Percentiles rank a stretch among this genome's conserved stretches.
These are phyloP conservation scores for Protosalanx chinensis DNA, from an alignment of 2,797 vertebrate species.

Conservation along the genomic window DNA sequence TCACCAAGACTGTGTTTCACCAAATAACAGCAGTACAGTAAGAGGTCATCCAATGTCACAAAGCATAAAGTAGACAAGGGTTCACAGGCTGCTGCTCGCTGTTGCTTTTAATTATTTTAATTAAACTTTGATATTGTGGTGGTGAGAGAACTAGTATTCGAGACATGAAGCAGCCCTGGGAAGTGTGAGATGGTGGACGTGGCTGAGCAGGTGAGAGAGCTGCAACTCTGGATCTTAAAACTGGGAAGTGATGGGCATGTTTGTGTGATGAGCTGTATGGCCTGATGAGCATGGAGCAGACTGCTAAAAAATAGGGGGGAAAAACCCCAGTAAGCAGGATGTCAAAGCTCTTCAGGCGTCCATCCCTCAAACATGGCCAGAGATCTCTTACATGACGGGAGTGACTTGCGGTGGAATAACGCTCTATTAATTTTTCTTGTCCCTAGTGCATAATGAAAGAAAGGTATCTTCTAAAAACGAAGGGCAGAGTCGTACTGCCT, in stretches of 20 bases:
- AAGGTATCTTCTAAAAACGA: conserved; percentile 85
- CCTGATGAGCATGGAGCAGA: conserved; percentile 73
- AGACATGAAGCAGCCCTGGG: conserved; percentile 73
- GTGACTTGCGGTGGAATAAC: conserved; percentile 81
- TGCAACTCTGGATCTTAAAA: conserved; percentile 55
- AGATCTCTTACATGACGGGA: conserved; percentile 52
- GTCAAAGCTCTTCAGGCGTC: conserved; percentile 79
- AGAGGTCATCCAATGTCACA: conserved; percentile 93
- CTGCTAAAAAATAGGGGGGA: conserved; percentile 61
- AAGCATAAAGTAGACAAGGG: conserved; percentile 84
- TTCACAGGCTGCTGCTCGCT: conserved; percentile 97
- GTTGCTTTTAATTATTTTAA: conserved; percentile 98
- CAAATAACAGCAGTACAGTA: conserved; percentile 70
- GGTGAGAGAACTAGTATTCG: conserved; percentile 74
- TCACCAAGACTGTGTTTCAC: conserved; percentile 54
- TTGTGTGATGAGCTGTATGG: conserved; percentile 74
- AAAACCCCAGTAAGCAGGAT: conserved; percentile 67
- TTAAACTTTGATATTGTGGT: conserved; percentile 90
- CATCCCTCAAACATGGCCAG: conserved; percentile 75
- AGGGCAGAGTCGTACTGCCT: conserved; percentile 75
- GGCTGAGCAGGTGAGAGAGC: conserved; percentile 66
- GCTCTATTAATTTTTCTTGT: conserved; percentile 89
- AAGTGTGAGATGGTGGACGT: conserved; percentile 62
- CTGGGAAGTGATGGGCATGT: conserved; percentile 67
- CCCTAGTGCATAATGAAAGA: conserved; percentile 80